Evolutionary conservation across 2,797 vertebrate genomes (phyloP).

Genomic region (Eidolon dupreanum): DNA sequence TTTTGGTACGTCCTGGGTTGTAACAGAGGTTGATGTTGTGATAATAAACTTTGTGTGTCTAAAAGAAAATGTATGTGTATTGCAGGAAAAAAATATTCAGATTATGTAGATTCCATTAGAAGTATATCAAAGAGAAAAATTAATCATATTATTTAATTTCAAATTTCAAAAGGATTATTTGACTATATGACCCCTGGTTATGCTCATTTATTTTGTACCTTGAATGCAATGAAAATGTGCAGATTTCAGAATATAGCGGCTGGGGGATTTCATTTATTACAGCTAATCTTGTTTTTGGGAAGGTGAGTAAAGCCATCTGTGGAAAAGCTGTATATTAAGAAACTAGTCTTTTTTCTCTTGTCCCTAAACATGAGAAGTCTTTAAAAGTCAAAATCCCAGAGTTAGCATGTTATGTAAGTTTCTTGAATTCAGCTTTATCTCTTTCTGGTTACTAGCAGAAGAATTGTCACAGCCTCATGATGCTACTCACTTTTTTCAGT

Average conservation of each 20-base stretch:
- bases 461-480: not conserved
- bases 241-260: not conserved
- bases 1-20: not conserved
- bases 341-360: conserved; percentile 23
- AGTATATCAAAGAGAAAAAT: conserved; percentile 78
- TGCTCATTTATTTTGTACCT: not conserved
- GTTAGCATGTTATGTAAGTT: not conserved
- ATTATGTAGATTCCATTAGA: conserved; percentile 43
- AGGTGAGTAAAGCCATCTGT: not conserved
- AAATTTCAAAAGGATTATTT: conserved; percentile 74
- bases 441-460: conserved; percentile 17
- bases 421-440: conserved; percentile 27
- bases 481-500: conserved; percentile 19
- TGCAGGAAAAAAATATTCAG: conserved; percentile 53
- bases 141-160: conserved; percentile 57
- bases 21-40: not conserved
- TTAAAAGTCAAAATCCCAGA: conserved; percentile 26
- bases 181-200: not conserved
- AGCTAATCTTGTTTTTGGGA: conserved; percentile 29
- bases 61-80: not conserved
- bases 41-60: not conserved
- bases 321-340: conserved; percentile 46
- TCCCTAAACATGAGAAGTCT: conserved; percentile 50
- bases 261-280: conserved; percentile 12
- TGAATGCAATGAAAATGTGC: not conserved